Conservation (phyloP, 2,888 invertebrate genomes). For the Iselma pallidipennis region DNA sequence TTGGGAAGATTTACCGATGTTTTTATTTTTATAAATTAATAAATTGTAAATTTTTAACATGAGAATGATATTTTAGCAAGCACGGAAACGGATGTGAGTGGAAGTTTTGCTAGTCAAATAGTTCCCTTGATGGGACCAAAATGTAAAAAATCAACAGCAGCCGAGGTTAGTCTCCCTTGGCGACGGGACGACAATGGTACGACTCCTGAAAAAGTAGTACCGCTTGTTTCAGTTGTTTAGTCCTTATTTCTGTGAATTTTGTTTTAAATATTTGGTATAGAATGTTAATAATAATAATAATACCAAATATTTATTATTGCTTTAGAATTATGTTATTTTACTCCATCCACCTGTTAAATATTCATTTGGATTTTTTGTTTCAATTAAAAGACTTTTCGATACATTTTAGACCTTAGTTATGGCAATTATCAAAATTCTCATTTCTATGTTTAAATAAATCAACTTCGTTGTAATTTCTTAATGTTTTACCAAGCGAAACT, state of each 20-base stretch:
- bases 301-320: conserved; percentile 10
- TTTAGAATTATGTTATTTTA: background rate
- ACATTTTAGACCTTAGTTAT: too few species aligned
- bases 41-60: background rate
- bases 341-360: background rate
- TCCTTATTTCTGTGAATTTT: conserved; percentile 3
- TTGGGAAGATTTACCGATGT: background rate
- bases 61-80: conserved; percentile 50
- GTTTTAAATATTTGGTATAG: conserved; percentile 18
- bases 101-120: conserved; percentile 50
- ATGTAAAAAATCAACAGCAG: conserved; percentile 65
- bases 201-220: conserved; percentile 38
- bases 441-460: too few species aligned
- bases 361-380: too few species aligned
- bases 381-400: too few species aligned
- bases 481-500: background rate
- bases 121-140: conserved; percentile 49
- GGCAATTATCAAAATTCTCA: too few species aligned
- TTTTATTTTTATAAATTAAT: conserved; percentile 2
- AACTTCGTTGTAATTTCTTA: background rate
- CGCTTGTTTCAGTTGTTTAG: conserved; percentile 20
- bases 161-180: conserved; percentile 86
- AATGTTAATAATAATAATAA: background rate
- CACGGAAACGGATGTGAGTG: conserved; percentile 52
- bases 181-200: conserved; percentile 77